These are phyloP conservation scores for Caenorhabditis virilis DNA, from an alignment of 2,888 invertebrate genomes.

Conservation along the genomic window DNA sequence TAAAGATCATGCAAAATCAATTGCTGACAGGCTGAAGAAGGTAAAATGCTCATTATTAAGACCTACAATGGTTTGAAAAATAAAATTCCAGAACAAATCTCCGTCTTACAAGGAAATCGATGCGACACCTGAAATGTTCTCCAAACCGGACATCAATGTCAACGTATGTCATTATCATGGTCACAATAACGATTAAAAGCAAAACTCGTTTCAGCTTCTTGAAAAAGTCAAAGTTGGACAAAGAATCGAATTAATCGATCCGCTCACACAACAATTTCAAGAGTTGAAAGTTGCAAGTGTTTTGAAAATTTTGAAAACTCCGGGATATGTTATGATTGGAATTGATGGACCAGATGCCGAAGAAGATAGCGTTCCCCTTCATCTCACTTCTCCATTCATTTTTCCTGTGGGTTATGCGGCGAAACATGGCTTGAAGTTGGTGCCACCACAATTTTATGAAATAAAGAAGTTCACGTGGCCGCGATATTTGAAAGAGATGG, in stretches of 20 bases:
- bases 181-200: background rate
- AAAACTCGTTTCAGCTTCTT: slow-evolving; percentile 3
- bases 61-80: too few species aligned
- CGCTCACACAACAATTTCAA: slow-evolving; percentile 85
- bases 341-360: slow-evolving; percentile 80
- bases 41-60: background rate
- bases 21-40: slow-evolving; percentile 13
- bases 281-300: slow-evolving; percentile 88
- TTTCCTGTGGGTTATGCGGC: slow-evolving; percentile 93
- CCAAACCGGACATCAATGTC: background rate
- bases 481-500: slow-evolving; percentile 76
- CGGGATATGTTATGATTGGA: slow-evolving; percentile 92
- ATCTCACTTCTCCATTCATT: slow-evolving; percentile 89
- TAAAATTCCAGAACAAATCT: background rate
- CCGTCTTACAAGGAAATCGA: slow-evolving; percentile 14
- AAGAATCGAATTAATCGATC: slow-evolving; percentile 97
- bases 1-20: slow-evolving; percentile 39
- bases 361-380: slow-evolving; percentile 90
- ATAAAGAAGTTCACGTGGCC: slow-evolving; percentile 83
- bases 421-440: slow-evolving; percentile 74
- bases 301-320: slow-evolving; percentile 76
- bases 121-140: slow-evolving; percentile 5
- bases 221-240: slow-evolving; percentile 77
- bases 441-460: slow-evolving; percentile 70
- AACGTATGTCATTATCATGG: too few species aligned